Evolutionary conservation across 2,797 vertebrate genomes (phyloP).

Genomic region (Sebastes paucispinis): DNA sequence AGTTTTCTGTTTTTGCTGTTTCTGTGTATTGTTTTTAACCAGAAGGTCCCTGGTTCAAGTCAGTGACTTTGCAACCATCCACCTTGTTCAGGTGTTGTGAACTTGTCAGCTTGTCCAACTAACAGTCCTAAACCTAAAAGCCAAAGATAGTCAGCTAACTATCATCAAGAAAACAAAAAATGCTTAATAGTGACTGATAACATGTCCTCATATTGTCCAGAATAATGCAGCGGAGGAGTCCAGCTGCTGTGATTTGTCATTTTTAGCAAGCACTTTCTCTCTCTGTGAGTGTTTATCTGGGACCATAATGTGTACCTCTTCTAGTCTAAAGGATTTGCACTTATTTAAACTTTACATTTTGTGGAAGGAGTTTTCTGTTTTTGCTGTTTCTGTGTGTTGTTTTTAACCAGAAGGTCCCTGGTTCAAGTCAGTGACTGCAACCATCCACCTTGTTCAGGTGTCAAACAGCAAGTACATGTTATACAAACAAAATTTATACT

Average conservation of each 20-base stretch:
- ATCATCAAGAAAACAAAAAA: background rate
- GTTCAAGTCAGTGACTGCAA: no score
- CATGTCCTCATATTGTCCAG: background rate
- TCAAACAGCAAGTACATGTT: no score
- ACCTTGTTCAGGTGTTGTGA: no score
- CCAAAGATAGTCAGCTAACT: background rate
- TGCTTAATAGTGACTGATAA: background rate
- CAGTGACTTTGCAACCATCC: no score
- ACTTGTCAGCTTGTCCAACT: no score
- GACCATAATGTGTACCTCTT: background rate
- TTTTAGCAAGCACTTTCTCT: background rate
- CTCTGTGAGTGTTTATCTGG: background rate
- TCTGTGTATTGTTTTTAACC: background rate
- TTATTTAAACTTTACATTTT: background rate
- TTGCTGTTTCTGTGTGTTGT: background rate
- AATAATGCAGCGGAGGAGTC: constrained; percentile 15
- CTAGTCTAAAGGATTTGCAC: background rate
- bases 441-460: no score
- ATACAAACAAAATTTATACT: background rate
- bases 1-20: background rate
- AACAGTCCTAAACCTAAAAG: background rate
- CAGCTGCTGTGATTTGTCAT: constrained; percentile 60
- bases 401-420: background rate
- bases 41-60: background rate
- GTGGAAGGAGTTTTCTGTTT: background rate